Conservation (phyloP, 2,888 invertebrate species). For the Ormyrus thymus region DNA sequence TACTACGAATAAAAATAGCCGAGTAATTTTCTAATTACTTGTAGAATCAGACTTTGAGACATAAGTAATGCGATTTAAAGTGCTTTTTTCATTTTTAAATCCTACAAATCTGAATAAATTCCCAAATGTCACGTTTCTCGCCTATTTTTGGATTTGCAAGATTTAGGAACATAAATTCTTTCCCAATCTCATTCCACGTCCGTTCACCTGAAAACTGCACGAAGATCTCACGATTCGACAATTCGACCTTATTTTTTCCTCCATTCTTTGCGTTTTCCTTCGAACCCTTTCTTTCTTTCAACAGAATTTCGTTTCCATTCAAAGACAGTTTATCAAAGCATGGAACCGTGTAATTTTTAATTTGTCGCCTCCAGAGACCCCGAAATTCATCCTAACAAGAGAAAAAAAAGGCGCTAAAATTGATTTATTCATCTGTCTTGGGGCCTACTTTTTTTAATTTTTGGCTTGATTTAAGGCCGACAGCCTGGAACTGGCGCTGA, state of each 20-base stretch:
- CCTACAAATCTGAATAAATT: conserved; percentile 2
- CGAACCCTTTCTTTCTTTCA: not conserved
- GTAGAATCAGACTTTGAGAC: no score
- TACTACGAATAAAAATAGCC: no score
- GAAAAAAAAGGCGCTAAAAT: conserved; percentile 31
- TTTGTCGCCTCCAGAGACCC: conserved; percentile 16
- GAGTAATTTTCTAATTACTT: no score
- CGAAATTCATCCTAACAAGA: conserved; percentile 6
- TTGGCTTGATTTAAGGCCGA: conserved; percentile 33
- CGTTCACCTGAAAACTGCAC: conserved; percentile 1
- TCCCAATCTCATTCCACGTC: conserved; percentile 7
- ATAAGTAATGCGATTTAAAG: no score
- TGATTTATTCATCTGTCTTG: conserved; percentile 40
- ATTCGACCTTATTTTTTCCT: conserved; percentile 27
- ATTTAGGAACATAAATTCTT: conserved; percentile 27
- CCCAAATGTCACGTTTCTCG: conserved; percentile 9
- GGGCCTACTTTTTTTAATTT: conserved; percentile 4
- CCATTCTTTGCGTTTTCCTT: conserved; percentile 20
- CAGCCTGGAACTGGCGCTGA: conserved; percentile 10
- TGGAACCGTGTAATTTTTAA: conserved; percentile 45
- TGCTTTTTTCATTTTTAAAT: not conserved
- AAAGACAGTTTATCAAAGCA: not conserved
- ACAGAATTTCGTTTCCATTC: conserved; percentile 22
- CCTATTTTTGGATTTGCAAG: conserved; percentile 22
- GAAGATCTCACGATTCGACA: conserved; percentile 13